Evolutionary conservation across 2,888 invertebrate species (phyloP), one percentile per base, ranked within the genome.

Genomic region (Tricholauxania praeusta): DNA sequence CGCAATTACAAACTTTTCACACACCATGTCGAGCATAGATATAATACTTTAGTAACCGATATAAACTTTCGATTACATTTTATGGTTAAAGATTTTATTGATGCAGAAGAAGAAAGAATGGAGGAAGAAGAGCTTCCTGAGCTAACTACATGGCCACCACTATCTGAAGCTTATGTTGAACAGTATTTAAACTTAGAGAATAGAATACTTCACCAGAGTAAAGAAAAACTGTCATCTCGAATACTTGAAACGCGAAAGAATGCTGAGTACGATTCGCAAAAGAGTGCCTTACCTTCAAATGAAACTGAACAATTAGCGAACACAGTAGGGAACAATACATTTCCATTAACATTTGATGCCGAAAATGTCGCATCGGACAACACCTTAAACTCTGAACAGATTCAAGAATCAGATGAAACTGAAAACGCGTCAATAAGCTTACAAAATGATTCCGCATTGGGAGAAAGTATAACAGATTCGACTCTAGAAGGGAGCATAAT

Each of bases 71-170:
- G 84, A 75, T 73, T 84, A 80, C 76, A 81, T 81, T 75, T 84
- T 69, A 81, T 85, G 72, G 82, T 87, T 0, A 86, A 86, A 67
- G 86, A 87, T 72, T 87, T 80, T 70, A 82, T 87, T n/a, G 79
- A 83, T 57, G 78, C 77, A n/a, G 79, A 79, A 67, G 79, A 80
- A 53, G 79, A 79, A 59, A 76, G 66, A 75, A 78, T 75, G 73
- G 79, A 53, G 67, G 80, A 72, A 72, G 69, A 68, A 67, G 70
- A 66, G 71, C 74, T 72, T n/a, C 12, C n/a, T 68, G 66, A 76
- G 8, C n/a, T 22, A 22, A 70, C 39, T 8, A 47, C 39, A 52
- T 83, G 81, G 82, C 81, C 77, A 65, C 82, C 80, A 0, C 63
- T 80, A 51, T 81, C 80, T 6, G 80, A 80, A 48, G 83, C 81